These are phyloP conservation scores for Papilio machaon DNA, from an alignment of 1,140 invertebrate species.

Conservation along the genomic window DNA sequence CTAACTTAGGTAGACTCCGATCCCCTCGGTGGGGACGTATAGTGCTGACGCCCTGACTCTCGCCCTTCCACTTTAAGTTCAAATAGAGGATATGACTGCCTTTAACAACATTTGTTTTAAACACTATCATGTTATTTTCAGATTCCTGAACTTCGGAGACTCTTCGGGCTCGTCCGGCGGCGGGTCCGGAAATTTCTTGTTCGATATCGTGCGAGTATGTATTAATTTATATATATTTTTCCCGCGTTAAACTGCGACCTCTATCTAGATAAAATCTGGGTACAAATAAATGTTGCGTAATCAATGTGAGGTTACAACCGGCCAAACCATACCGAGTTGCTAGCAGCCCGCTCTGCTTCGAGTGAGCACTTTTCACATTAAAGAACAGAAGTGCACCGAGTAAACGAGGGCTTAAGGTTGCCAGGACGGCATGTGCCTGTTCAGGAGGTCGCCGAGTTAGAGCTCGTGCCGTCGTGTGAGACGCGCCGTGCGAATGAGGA, in stretches of 20 bases:
- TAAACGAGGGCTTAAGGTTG: too few species aligned
- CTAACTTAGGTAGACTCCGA: too few species aligned
- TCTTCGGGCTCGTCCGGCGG: slow-evolving; percentile 83
- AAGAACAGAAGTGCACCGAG: too few species aligned
- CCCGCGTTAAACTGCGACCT: not conserved
- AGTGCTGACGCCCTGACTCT: too few species aligned
- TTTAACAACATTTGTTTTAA: not conserved
- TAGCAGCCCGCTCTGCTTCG: not conserved
- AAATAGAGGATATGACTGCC: not conserved
- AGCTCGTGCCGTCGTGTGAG: not conserved
- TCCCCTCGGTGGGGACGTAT: too few species aligned
- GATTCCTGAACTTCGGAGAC: slow-evolving; percentile 88
- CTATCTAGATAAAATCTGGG: not conserved
- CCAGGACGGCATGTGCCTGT: not conserved
- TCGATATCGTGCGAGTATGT: slow-evolving; percentile 93
- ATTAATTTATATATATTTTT: slow-evolving; percentile 26
- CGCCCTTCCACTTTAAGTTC: not conserved
- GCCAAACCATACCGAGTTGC: not conserved
- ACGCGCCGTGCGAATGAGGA: slow-evolving; percentile 49
- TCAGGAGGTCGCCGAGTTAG: not conserved
- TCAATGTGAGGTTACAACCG: not conserved
- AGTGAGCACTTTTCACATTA: not conserved
- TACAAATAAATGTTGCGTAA: not conserved
- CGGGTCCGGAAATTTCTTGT: slow-evolving; percentile 92
- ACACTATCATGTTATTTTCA: slow-evolving; percentile 52